Evolutionary conservation across 2,888 invertebrate genomes (phyloP).

Genomic region (Osmoderma eremita): DNA sequence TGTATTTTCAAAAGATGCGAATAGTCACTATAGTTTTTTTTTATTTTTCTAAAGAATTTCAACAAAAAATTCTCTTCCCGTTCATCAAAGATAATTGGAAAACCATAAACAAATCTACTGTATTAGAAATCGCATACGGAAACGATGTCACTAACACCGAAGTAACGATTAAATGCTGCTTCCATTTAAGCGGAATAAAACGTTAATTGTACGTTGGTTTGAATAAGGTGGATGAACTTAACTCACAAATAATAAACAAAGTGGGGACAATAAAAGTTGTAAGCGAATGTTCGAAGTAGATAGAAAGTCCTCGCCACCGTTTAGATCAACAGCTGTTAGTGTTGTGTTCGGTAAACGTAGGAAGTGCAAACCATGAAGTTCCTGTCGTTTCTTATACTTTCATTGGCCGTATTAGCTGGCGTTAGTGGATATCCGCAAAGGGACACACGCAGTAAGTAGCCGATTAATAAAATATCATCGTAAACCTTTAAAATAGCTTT

Average conservation of each 20-base stretch:
- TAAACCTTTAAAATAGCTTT: neutral
- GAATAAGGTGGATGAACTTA: constrained; percentile 54
- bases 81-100: no score
- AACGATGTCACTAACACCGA: neutral
- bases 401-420: constrained; percentile 45
- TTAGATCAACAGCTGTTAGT: constrained; percentile 51
- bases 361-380: constrained; percentile 56
- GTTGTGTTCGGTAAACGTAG: constrained; percentile 54
- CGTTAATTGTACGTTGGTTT: constrained; percentile 19
- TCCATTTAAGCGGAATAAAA: neutral
- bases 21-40: no score
- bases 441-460: constrained; percentile 58
- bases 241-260: constrained; percentile 52
- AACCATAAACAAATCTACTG: neutral
- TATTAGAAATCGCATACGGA: neutral
- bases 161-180: neutral
- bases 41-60: no score
- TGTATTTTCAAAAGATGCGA: no score
- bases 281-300: constrained; percentile 54
- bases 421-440: constrained; percentile 52
- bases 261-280: constrained; percentile 53
- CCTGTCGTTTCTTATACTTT: constrained; percentile 50
- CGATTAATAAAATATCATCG: neutral
- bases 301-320: constrained; percentile 57
- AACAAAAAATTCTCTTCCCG: no score